Evolutionary conservation across 2,888 invertebrate genomes (phyloP).

Genomic region (Drymonia ruficornis): DNA sequence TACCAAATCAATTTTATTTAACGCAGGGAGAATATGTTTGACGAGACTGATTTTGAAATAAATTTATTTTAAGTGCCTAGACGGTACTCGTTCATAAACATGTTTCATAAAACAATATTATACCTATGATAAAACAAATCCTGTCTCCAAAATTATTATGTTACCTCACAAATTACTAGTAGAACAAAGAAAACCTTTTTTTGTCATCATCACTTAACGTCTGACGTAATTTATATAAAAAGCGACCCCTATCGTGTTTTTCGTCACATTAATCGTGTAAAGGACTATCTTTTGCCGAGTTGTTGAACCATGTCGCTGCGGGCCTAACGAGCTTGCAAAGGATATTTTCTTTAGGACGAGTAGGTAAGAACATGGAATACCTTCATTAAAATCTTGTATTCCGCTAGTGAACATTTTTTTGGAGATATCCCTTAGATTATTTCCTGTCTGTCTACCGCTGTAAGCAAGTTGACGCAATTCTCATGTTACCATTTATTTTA

Average conservation of each 20-base stretch:
- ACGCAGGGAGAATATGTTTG: no score
- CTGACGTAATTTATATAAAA: not conserved
- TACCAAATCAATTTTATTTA: no score
- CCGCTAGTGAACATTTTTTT: no score
- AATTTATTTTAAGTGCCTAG: no score
- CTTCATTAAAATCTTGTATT: not conserved
- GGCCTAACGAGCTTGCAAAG: not conserved
- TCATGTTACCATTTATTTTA: no score
- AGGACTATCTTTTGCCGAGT: slow-evolving; percentile 1
- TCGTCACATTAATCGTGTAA: slow-evolving; percentile 2
- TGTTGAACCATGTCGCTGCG: not conserved
- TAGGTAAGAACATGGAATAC: not conserved
- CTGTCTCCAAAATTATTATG: not conserved
- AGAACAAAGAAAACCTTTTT: slow-evolving; percentile 1
- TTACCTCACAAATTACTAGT: not conserved
- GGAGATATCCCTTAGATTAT: no score
- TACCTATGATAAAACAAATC: no score
- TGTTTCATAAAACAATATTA: no score
- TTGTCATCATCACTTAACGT: not conserved
- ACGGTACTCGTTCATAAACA: no score
- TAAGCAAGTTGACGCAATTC: no score
- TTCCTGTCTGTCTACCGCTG: no score
- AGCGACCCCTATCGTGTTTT: not conserved
- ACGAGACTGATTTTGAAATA: no score
- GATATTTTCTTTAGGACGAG: not conserved